These are phyloP conservation scores for Cryptomyrus ogoouensis DNA, from an alignment of 2,113 vertebrate genomes.

Conservation along the genomic window DNA sequence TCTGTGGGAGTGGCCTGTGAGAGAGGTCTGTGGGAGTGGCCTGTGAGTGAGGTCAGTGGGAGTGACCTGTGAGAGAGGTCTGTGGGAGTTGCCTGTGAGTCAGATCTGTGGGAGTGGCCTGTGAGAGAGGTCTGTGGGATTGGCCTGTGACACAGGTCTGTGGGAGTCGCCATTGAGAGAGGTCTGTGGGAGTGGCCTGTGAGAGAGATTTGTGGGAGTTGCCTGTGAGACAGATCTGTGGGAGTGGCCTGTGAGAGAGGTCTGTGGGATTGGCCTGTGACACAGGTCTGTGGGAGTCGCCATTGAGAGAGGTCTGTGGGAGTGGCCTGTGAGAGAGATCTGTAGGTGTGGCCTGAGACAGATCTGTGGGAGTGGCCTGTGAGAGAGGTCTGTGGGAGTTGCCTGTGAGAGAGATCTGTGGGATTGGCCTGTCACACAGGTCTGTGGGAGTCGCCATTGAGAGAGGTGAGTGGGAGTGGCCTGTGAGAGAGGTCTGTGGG, in stretches of 20 bases:
- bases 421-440: neutral
- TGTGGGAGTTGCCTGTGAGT: neutral
- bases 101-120: neutral
- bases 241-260: neutral
- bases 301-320: neutral
- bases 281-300: neutral
- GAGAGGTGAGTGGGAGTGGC: too few species aligned
- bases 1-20: neutral
- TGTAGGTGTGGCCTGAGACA: accelerated
- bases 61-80: neutral
- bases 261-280: neutral
- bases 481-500: too few species aligned
- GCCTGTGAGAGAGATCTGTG: neutral
- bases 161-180: too few species aligned
- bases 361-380: too few species aligned
- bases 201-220: too few species aligned
- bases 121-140: neutral
- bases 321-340: too few species aligned
- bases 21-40: neutral
- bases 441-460: neutral
- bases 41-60: neutral
- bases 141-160: neutral
- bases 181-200: too few species aligned
- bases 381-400: too few species aligned
- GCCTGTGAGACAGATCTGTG: too few species aligned